Conservation (phyloP, 1,140 invertebrate genomes). For the Pogonomyrmex barbatus region DNA sequence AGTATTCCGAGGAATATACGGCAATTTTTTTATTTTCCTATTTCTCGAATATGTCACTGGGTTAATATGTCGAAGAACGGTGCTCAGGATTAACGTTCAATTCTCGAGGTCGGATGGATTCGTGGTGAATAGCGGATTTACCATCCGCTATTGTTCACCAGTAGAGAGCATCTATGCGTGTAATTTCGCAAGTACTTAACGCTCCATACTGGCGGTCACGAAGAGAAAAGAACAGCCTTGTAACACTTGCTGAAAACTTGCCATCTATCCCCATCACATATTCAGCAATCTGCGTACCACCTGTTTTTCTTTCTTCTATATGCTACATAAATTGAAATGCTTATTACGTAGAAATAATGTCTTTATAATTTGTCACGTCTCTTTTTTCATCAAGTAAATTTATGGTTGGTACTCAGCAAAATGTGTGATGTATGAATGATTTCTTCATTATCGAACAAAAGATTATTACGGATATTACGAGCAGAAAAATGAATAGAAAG, state of each 20-base stretch:
- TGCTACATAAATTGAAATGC: background rate
- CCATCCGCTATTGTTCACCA: constrained; percentile 32
- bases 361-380: constrained; percentile 6
- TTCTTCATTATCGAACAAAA: background rate
- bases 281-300: background rate
- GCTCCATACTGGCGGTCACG: constrained; percentile 21
- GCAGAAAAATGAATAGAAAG: background rate
- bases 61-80: constrained; percentile 32
- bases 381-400: constrained; percentile 15
- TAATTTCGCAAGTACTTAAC: constrained; percentile 64
- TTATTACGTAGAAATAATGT: constrained; percentile 14
- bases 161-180: constrained; percentile 47
- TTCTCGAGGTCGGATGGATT: constrained; percentile 30
- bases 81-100: constrained; percentile 17
- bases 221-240: constrained; percentile 62
- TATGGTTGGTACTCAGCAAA: background rate
- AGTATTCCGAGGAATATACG: constrained; percentile 17
- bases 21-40: constrained; percentile 24
- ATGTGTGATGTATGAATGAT: background rate
- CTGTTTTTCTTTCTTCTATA: constrained; percentile 36
- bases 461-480: background rate
- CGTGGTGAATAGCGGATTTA: constrained; percentile 49
- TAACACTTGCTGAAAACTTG: constrained; percentile 68
- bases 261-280: constrained; percentile 31
- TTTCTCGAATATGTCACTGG: constrained; percentile 48